Conservation (phyloP, 2,797 vertebrate genomes). For the Muscicapa striata region DNA sequence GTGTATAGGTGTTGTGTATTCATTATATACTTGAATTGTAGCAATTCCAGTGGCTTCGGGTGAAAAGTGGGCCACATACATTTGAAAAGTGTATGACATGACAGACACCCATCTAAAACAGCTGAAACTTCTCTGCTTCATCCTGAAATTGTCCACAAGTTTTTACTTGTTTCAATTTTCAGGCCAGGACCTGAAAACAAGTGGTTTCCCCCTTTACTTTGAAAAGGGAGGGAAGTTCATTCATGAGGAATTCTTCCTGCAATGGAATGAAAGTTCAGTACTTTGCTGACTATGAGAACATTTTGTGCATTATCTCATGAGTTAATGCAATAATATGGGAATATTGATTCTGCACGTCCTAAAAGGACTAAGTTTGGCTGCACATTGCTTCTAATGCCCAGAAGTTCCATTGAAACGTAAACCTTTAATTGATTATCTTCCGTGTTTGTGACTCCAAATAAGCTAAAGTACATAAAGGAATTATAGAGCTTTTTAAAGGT, state of each 20-base stretch:
- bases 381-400: conserved; percentile 22
- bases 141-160: background rate
- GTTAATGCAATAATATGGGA: background rate
- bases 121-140: background rate
- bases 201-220: background rate
- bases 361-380: conserved; percentile 26
- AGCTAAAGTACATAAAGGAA: conserved; percentile 4
- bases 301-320: conserved; percentile 41
- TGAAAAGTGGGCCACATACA: background rate
- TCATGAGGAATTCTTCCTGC: background rate
- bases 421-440: conserved; percentile 51
- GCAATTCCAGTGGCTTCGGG: background rate
- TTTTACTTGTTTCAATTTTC: background rate
- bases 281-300: conserved; percentile 7
- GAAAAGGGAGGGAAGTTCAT: background rate
- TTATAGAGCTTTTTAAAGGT: background rate
- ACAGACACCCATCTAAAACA: background rate
- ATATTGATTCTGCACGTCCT: conserved; percentile 43
- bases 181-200: background rate
- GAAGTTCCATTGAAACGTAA: conserved; percentile 45
- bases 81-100: background rate
- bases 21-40: background rate
- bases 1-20: background rate
- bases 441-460: background rate
- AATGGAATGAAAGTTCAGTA: background rate